A percentile compares a stretch with the other conserved stretches of the same genome.
These are phyloP conservation scores for Babylonia areolata DNA, from an alignment of 1,140 invertebrate genomes.

Conservation along the genomic window DNA sequence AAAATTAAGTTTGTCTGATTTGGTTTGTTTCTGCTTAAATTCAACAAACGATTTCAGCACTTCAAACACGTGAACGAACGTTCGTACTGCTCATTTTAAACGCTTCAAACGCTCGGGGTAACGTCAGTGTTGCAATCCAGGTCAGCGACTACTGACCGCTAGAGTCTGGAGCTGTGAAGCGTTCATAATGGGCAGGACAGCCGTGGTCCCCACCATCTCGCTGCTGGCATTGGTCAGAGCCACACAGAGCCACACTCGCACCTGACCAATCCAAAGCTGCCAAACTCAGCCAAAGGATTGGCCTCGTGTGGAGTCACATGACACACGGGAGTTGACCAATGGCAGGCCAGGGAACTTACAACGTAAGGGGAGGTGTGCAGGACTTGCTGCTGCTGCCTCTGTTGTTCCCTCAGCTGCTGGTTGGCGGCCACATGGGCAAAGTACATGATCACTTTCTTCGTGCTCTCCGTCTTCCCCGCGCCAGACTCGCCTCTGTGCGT, in stretches of 20 bases:
- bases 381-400: conserved; percentile 79
- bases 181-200: not conserved
- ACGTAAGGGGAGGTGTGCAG: not conserved
- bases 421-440: conserved; percentile 94
- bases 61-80: no score
- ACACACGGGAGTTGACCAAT: conserved; percentile 14
- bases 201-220: not conserved
- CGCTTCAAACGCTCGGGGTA: not conserved
- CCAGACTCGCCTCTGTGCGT: conserved; percentile 90
- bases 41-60: no score
- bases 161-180: not conserved
- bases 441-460: conserved; percentile 99
- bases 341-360: not conserved
- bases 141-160: no score
- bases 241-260: no score
- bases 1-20: no score
- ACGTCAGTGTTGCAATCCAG: not conserved
- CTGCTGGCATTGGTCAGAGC: not conserved
- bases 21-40: no score
- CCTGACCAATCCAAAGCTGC: not conserved
- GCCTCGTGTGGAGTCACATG: conserved; percentile 12
- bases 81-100: not conserved
- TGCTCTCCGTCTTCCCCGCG: conserved; percentile 99
- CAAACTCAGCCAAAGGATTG: not conserved
- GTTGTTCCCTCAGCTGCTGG: conserved; percentile 84